These are phyloP conservation scores for Folsomia manolachei DNA, from an alignment of 2,888 invertebrate genomes.

Conservation along the genomic window DNA sequence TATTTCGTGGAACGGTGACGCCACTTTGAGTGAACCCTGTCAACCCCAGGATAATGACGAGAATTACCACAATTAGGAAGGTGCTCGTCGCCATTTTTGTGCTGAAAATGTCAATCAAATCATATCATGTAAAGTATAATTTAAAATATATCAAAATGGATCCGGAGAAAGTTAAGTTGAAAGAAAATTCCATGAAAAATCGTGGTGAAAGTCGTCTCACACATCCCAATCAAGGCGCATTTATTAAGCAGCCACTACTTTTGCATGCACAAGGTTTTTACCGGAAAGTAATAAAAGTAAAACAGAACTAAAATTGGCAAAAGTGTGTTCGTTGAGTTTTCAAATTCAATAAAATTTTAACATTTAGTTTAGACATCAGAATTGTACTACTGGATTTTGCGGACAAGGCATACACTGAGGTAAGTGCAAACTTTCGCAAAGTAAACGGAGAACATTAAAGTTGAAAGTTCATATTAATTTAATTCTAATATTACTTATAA, in stretches of 20 bases:
- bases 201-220: not conserved
- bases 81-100: conserved; percentile 1
- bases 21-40: conserved; percentile 22
- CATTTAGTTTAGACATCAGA: too few species aligned
- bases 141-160: too few species aligned
- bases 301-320: not conserved
- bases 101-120: not conserved
- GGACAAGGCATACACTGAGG: too few species aligned
- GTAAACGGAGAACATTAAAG: too few species aligned
- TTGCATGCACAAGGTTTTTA: not conserved
- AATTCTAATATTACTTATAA: too few species aligned
- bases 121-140: too few species aligned
- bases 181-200: not conserved
- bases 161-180: not conserved
- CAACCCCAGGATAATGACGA: not conserved
- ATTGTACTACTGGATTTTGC: too few species aligned
- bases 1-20: conserved; percentile 28
- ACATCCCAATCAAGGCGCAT: not conserved
- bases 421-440: too few species aligned
- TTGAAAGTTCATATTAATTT: too few species aligned
- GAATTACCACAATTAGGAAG: too few species aligned
- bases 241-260: not conserved
- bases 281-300: too few species aligned
- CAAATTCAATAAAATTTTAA: not conserved
- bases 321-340: not conserved